Base-by-base conservation (phyloP, 2,888 invertebrate genomes). In the Omphaloscelis lunosa region DNA sequence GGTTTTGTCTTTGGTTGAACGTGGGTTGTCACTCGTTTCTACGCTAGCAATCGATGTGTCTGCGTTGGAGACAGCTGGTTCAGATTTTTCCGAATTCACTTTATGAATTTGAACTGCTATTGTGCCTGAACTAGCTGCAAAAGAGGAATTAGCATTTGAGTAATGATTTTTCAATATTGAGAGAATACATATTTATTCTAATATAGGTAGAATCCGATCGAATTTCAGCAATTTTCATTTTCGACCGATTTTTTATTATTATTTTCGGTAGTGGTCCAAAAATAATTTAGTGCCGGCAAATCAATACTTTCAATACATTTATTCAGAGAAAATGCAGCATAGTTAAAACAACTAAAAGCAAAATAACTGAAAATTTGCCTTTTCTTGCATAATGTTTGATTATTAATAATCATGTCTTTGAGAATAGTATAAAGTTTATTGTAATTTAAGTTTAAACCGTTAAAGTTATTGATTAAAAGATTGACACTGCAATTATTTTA, bases 1-100 rank as follows among this genome's bases (percentile, higher is more conserved):
- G 70, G 82, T 78, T 77, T 88, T 90, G 61, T 90, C 89, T 90
- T 91, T 91, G 89, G 89, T 86, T 75, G 59, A 53, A 65, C 81
- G 79, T 69, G 78, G 71, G 58, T 77, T 84, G 63, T 86, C 88
- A 72, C 58, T 79, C 27, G 71, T 56, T 66, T 87, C 86, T 71
- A 71, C n/a, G 59, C 76, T 85, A 20, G 71, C 73, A 59, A 61
- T 79, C 1, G 86, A 79, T 17, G 72, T 73, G 39, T 88, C 86
- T 15, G 76, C 77, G 69, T 89, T 87, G 3, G 79, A 82, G 11
- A 75, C 78, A 34, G 75, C 82, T 34, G 80, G 74, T 67, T 88
- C 85, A 4, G 77, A 63, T 82, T 87, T 90, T 1, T 86, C 88
- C 5, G 68, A 79, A 83, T 74, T 86, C 39, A 74, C 12, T 82